Evolutionary conservation across 2,888 invertebrate species (phyloP).

Genomic region (Aspidiotus rigidus): DNA sequence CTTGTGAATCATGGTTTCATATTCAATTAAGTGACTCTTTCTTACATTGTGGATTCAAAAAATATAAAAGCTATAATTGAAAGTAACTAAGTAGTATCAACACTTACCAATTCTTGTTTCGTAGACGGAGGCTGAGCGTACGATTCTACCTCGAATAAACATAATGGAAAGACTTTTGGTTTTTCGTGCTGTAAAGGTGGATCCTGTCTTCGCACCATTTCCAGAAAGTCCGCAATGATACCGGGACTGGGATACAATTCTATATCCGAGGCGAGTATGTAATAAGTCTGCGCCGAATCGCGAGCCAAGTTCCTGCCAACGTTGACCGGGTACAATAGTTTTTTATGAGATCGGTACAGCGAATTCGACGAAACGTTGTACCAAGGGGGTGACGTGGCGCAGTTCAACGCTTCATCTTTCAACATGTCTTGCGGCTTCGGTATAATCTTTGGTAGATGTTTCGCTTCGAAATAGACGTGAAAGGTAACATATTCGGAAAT

Average conservation of each 20-base stretch:
- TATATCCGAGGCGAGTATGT: slow-evolving; percentile 75
- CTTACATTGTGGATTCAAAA: no score
- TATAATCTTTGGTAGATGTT: slow-evolving; percentile 62
- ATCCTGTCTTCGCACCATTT: slow-evolving; percentile 68
- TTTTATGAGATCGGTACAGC: slow-evolving; percentile 70
- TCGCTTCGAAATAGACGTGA: slow-evolving; percentile 78
- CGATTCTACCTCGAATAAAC: slow-evolving; percentile 77
- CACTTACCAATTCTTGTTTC: slow-evolving; percentile 55
- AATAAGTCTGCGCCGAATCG: slow-evolving; percentile 71
- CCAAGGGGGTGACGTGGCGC: slow-evolving; percentile 61
- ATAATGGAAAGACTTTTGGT: slow-evolving; percentile 71
- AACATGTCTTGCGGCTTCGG: slow-evolving; percentile 51
- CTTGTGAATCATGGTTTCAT: no score
- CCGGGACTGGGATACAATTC: slow-evolving; percentile 82
- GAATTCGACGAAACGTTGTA: slow-evolving; percentile 52
- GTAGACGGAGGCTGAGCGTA: slow-evolving; percentile 54
- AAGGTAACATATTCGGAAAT: slow-evolving; percentile 73
- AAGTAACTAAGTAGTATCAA: neutral
- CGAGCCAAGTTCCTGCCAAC: slow-evolving; percentile 83
- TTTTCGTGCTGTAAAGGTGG: slow-evolving; percentile 54
- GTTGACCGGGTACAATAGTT: slow-evolving; percentile 79
- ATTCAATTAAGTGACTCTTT: no score
- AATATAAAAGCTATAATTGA: neutral
- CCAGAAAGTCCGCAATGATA: slow-evolving; percentile 67
- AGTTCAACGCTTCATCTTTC: slow-evolving; percentile 60